These are phyloP conservation scores for Orthonevra nobilis DNA, from an alignment of 2,888 invertebrate species.

Conservation along the genomic window DNA sequence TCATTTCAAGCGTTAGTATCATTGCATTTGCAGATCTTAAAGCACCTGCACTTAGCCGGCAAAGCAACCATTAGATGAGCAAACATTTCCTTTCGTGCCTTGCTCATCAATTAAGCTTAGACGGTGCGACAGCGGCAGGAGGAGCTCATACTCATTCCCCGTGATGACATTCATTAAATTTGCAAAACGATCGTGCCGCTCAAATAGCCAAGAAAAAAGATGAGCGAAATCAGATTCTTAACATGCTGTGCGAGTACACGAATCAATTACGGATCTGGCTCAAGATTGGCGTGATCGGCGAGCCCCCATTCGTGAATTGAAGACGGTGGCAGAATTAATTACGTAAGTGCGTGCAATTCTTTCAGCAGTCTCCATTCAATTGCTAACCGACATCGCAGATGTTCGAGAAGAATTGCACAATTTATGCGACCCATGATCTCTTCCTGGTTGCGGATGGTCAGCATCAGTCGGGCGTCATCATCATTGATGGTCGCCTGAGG, in stretches of 20 bases:
- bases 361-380: slow-evolving; percentile 15
- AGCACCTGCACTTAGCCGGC: slow-evolving; percentile 33
- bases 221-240: slow-evolving; percentile 38
- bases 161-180: slow-evolving; percentile 21
- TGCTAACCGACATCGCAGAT: slow-evolving; percentile 33
- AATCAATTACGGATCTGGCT: slow-evolving; percentile 29
- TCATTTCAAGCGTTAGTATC: slow-evolving; percentile 7
- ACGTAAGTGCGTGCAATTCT: slow-evolving; percentile 61
- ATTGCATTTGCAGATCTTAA: neutral
- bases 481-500: slow-evolving; percentile 14
- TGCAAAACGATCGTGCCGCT: neutral
- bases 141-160: slow-evolving; percentile 4
- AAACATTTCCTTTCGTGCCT: slow-evolving; percentile 35
- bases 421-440: slow-evolving; percentile 66
- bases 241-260: slow-evolving; percentile 34
- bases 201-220: neutral
- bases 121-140: slow-evolving; percentile 3
- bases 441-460: slow-evolving; percentile 48
- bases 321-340: slow-evolving; percentile 55
- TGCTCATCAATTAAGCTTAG: slow-evolving; percentile 43
- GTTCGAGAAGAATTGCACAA: slow-evolving; percentile 39
- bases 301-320: slow-evolving; percentile 48
- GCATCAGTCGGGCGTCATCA: neutral
- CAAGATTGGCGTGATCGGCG: slow-evolving; percentile 14
- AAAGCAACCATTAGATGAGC: slow-evolving; percentile 34